Conservation (phyloP, 2,888 invertebrate genomes). For the Agrotis ipsilon region DNA sequence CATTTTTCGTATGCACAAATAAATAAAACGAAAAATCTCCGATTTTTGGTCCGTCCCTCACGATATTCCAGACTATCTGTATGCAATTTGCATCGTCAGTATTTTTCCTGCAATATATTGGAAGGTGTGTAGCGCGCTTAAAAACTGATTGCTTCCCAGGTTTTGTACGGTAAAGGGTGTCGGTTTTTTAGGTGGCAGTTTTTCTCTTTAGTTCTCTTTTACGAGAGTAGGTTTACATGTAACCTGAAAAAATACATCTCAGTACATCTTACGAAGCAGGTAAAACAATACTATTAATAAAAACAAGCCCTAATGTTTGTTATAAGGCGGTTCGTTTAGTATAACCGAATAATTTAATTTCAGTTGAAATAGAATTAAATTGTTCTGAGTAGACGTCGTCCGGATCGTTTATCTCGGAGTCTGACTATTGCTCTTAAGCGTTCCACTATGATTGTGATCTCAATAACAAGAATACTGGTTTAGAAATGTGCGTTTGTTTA, state of each 20-base stretch:
- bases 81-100: slow-evolving; percentile 59
- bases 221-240: background rate
- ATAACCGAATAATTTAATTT: slow-evolving; percentile 31
- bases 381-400: slow-evolving; percentile 26
- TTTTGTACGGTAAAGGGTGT: slow-evolving; percentile 13
- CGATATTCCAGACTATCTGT: slow-evolving; percentile 53
- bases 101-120: slow-evolving; percentile 48
- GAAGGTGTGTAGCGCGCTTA: slow-evolving; percentile 48
- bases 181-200: slow-evolving; percentile 13
- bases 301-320: slow-evolving; percentile 11
- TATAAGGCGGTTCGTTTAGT: slow-evolving; percentile 26
- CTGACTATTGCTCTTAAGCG: slow-evolving; percentile 19
- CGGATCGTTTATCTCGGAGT: slow-evolving; percentile 19
- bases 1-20: slow-evolving; percentile 20
- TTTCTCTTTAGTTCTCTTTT: slow-evolving; percentile 13
- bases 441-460: slow-evolving; percentile 24
- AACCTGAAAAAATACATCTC: background rate
- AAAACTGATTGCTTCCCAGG: slow-evolving; percentile 36
- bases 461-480: slow-evolving; percentile 11
- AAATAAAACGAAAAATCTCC: slow-evolving; percentile 20
- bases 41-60: slow-evolving; percentile 34
- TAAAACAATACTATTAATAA: slow-evolving; percentile 7
- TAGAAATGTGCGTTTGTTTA: background rate
- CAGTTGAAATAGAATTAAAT: slow-evolving; percentile 32
- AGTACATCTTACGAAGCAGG: background rate